Conservation (phyloP, 2,797 vertebrate species). For the Aeoliscus strigatus region DNA sequence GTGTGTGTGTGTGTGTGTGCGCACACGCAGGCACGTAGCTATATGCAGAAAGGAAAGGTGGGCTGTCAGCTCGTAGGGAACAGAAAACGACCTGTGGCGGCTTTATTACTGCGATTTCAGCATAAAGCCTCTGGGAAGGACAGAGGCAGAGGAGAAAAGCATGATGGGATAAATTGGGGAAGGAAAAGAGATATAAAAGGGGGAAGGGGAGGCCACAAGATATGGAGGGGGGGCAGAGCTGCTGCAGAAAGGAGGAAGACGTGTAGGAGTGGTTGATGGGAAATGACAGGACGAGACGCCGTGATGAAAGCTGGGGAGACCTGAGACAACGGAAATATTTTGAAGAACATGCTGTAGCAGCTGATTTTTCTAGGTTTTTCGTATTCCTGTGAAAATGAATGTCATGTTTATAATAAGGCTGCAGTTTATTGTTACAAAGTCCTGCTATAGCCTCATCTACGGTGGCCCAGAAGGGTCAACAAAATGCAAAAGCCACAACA, state of each 20-base stretch:
- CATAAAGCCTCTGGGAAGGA: conserved; percentile 48
- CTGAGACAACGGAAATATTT: conserved; percentile 14
- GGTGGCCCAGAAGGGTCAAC: too few relatives aligned
- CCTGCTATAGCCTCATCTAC: too few relatives aligned
- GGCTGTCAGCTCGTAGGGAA: conserved; percentile 24
- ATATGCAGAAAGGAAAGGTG: conserved; percentile 17
- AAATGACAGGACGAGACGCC: conserved; percentile 33
- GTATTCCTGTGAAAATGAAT: too few relatives aligned
- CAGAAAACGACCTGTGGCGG: conserved; percentile 34
- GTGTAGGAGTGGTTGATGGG: conserved; percentile 27
- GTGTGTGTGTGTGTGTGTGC: conserved; percentile 28
- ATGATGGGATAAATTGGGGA: conserved; percentile 35
- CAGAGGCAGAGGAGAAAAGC: conserved; percentile 30
- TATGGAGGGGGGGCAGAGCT: not conserved
- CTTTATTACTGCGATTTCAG: conserved; percentile 55
- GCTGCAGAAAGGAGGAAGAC: conserved; percentile 7
- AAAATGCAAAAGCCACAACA: too few relatives aligned
- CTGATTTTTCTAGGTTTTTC: too few relatives aligned
- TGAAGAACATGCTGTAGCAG: too few relatives aligned
- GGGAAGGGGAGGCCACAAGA: too few relatives aligned
- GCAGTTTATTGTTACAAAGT: too few relatives aligned
- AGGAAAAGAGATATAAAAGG: conserved; percentile 20
- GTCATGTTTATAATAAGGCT: too few relatives aligned
- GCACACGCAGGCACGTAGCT: conserved; percentile 15
- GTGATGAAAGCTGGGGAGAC: conserved; percentile 29